phyloP scores from a whole-genome alignment of 2,888 invertebrate genomes.

The Latrodectus hesperus region DNA sequence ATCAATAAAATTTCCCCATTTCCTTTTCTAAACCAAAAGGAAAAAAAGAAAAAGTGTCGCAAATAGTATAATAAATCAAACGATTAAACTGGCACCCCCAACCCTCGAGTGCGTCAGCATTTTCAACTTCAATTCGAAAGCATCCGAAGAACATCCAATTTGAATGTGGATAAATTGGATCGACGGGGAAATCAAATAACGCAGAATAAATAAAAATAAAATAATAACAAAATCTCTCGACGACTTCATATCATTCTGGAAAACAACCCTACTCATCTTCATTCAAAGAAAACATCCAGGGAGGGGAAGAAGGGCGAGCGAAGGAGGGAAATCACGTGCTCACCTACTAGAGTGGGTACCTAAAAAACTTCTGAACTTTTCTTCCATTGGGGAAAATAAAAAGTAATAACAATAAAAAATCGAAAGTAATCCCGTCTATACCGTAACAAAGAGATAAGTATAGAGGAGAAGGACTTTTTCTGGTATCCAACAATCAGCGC shows the following conservation, averaged over 20 bases:
- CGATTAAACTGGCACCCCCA: background rate
- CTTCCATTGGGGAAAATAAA: background rate
- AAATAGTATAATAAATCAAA: background rate
- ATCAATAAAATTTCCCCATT: too few species aligned
- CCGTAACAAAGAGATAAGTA: constrained; percentile 33
- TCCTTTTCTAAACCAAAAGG: too few species aligned
- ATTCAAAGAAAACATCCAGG: constrained; percentile 4
- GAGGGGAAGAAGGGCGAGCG: background rate
- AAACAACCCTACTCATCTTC: constrained; percentile 30
- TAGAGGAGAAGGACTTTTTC: constrained; percentile 13
- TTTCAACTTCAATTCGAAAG: background rate
- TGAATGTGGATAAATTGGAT: background rate
- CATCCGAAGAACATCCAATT: background rate
- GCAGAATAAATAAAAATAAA: background rate
- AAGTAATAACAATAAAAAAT: background rate
- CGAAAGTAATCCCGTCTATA: constrained; percentile 21
- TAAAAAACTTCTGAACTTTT: too few species aligned
- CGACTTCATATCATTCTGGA: background rate
- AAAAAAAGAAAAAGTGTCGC: background rate
- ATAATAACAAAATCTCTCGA: background rate
- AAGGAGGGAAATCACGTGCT: too few species aligned
- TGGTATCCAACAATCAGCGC: constrained; percentile 32
- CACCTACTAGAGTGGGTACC: too few species aligned
- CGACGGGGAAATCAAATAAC: background rate
- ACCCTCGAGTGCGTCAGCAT: background rate